Conservation (phyloP, 2,113 vertebrate genomes). For the Tetrao urogallus region DNA sequence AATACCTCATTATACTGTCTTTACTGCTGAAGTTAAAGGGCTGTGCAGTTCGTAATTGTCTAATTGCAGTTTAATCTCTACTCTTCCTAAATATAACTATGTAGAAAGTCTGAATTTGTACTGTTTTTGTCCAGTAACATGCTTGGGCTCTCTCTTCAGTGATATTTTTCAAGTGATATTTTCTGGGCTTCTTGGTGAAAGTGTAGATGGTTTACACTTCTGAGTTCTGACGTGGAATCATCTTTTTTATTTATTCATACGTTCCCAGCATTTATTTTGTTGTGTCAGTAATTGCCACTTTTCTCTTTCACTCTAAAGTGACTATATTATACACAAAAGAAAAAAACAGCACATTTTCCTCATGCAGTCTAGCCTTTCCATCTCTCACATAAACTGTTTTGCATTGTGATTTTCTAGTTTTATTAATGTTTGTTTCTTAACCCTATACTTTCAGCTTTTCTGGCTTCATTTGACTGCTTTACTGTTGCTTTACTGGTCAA, state of each 20-base stretch:
- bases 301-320: neutral
- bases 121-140: neutral
- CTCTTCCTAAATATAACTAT: neutral
- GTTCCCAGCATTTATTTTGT: neutral
- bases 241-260: neutral
- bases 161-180: neutral
- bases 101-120: neutral
- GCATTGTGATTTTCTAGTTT: neutral
- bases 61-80: neutral
- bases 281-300: neutral
- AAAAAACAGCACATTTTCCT: neutral
- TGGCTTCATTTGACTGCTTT: neutral
- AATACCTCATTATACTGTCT: neutral
- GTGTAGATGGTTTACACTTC: neutral
- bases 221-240: neutral
- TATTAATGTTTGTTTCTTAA: neutral
- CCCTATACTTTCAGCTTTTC: neutral
- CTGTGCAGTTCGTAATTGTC: neutral
- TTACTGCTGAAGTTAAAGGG: neutral
- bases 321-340: neutral
- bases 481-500: neutral
- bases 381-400: neutral
- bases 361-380: neutral
- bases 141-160: neutral
- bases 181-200: neutral